These are phyloP conservation scores for Nephrotoma guestfalica DNA, from an alignment of 2,888 invertebrate genomes.

Conservation along the genomic window DNA sequence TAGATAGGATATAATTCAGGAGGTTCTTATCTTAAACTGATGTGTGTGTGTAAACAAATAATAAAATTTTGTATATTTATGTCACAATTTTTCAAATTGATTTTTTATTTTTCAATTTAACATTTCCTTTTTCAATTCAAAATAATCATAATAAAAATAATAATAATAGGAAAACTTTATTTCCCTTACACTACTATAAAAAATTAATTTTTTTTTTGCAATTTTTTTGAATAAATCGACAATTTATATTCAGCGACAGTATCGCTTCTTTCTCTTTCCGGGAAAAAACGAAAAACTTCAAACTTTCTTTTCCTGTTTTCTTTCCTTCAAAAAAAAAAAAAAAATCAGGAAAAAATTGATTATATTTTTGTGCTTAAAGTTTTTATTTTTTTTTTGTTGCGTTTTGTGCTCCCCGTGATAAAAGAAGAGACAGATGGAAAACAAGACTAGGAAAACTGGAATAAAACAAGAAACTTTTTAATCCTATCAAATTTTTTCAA, in stretches of 20 bases:
- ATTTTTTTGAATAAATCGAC: not conserved
- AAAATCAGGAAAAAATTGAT: not conserved
- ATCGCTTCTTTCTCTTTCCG: not conserved
- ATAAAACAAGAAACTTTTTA: slow-evolving; percentile 7
- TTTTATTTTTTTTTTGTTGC: not conserved
- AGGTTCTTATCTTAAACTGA: not conserved
- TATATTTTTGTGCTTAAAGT: not conserved
- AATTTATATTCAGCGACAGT: not conserved
- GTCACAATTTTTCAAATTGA: not conserved
- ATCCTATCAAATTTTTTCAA: slow-evolving; percentile 10
- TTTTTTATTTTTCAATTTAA: not conserved
- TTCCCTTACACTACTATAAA: not conserved
- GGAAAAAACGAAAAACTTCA: not conserved
- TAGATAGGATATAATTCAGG: not conserved
- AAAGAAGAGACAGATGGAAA: not conserved
- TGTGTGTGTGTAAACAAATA: not conserved
- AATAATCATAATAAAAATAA: not conserved
- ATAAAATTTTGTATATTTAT: not conserved
- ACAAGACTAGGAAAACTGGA: not conserved
- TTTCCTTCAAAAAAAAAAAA: not conserved
- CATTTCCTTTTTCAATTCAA: not conserved
- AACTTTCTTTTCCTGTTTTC: not conserved
- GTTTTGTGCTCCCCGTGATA: not conserved
- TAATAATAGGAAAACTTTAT: not conserved
- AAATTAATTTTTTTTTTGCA: not conserved